A percentile compares a stretch with the other conserved stretches of the same genome.
These are phyloP conservation scores for Manduca sexta DNA, from an alignment of 1,140 invertebrate genomes.

Conservation along the genomic window DNA sequence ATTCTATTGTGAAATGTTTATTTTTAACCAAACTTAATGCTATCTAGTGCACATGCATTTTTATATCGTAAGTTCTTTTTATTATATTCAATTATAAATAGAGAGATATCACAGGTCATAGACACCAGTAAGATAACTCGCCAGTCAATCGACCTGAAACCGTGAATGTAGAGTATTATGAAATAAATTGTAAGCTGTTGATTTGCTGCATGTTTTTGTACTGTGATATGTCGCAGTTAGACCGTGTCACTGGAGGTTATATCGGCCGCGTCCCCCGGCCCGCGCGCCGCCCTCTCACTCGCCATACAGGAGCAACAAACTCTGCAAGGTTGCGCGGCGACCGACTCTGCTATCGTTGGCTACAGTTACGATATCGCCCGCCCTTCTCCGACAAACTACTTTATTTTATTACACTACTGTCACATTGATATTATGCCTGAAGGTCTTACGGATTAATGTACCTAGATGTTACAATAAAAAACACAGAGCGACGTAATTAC, in stretches of 20 bases:
- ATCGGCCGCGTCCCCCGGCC: slow-evolving; percentile 20
- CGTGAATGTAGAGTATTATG: too few species aligned
- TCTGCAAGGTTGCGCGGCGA: slow-evolving; percentile 63
- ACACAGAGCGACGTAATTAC: not conserved
- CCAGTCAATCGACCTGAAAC: too few species aligned
- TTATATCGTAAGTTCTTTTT: too few species aligned
- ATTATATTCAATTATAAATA: too few species aligned
- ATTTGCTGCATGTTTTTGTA: slow-evolving; percentile 10
- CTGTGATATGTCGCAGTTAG: slow-evolving; percentile 27
- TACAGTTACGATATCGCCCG: slow-evolving; percentile 65
- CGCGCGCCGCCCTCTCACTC: slow-evolving; percentile 20
- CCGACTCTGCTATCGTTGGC: slow-evolving; percentile 56
- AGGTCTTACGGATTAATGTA: slow-evolving; percentile 50
- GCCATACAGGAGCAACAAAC: slow-evolving; percentile 56
- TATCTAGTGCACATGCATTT: too few species aligned
- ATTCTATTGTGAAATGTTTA: too few species aligned
- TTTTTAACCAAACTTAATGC: too few species aligned
- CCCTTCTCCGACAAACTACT: slow-evolving; percentile 67
- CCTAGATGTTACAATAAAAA: not conserved
- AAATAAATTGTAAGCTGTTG: not conserved
- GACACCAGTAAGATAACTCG: too few species aligned
- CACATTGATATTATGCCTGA: slow-evolving; percentile 52
- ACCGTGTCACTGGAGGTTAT: slow-evolving; percentile 58
- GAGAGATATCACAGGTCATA: too few species aligned
- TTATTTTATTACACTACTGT: slow-evolving; percentile 67